phyloP scores from a whole-genome alignment of 2,888 invertebrate species.

The Mellilla xanthometata region DNA sequence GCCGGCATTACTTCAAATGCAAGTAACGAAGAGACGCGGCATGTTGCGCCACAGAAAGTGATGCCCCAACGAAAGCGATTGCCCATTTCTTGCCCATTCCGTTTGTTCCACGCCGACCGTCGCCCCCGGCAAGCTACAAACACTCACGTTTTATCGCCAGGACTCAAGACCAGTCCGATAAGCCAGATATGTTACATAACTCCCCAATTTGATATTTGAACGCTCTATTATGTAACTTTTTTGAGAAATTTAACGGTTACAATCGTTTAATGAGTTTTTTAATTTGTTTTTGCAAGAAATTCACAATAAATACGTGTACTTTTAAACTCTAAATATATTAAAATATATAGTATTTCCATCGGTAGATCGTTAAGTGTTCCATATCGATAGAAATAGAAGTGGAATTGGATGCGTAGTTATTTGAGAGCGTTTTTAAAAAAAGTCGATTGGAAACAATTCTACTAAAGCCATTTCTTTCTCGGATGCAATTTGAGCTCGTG shows the following conservation, averaged over 20 bases:
- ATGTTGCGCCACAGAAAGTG: constrained; percentile 49
- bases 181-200: constrained; percentile 26
- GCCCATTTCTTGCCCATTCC: constrained; percentile 37
- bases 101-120: constrained; percentile 31
- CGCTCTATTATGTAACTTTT: too few relatives aligned
- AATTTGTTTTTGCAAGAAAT: constrained; percentile 26
- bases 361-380: constrained; percentile 31
- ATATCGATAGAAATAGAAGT: constrained; percentile 27
- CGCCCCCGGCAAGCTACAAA: constrained; percentile 37
- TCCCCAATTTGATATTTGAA: constrained; percentile 27
- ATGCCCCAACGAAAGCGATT: constrained; percentile 53
- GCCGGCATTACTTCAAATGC: constrained; percentile 32
- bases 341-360: constrained; percentile 31
- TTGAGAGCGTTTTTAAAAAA: constrained; percentile 33
- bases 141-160: constrained; percentile 34
- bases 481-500: constrained; percentile 59
- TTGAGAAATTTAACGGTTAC: constrained; percentile 22
- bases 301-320: too few relatives aligned
- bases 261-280: constrained; percentile 25
- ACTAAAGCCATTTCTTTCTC: constrained; percentile 59
- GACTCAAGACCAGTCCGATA: constrained; percentile 28
- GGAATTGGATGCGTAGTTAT: constrained; percentile 10
- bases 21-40: constrained; percentile 16
- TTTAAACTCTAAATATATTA: background rate
- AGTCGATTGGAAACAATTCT: constrained; percentile 57